Percentiles rank a stretch among this genome's conserved stretches.
phyloP scores from a whole-genome alignment of 1,140 invertebrate genomes.

The Hycleus phaleratus region DNA sequence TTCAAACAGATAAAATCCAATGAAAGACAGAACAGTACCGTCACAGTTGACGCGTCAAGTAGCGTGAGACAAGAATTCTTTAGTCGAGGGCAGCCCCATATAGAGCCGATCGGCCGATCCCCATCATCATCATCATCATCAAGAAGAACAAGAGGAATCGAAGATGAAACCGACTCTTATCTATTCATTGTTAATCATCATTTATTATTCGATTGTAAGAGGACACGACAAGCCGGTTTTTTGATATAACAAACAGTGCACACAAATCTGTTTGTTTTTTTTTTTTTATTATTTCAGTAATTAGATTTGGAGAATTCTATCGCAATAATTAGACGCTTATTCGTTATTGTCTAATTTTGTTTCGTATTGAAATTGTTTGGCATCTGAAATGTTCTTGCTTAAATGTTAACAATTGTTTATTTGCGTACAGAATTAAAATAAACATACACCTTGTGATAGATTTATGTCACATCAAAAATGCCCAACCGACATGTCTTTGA shows the following conservation, averaged over 20 bases:
- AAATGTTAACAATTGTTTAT: slow-evolving; percentile 15
- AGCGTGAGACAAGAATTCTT: slow-evolving; percentile 17
- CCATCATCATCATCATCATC: not conserved
- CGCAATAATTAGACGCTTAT: not conserved
- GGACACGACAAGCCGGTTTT: slow-evolving; percentile 8
- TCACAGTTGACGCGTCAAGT: slow-evolving; percentile 14
- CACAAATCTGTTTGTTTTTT: too few relatives aligned
- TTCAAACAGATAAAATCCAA: too few relatives aligned
- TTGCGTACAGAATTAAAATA: slow-evolving; percentile 14
- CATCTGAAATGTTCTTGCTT: slow-evolving; percentile 9
- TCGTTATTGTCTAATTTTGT: too few relatives aligned
- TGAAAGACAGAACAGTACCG: slow-evolving; percentile 15
- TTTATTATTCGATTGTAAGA: slow-evolving; percentile 18
- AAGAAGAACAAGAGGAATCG: not conserved
- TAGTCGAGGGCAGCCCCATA: slow-evolving; percentile 3
- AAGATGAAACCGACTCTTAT: slow-evolving; percentile 11
- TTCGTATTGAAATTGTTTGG: slow-evolving; percentile 4
- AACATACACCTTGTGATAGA: slow-evolving; percentile 2
- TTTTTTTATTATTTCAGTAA: too few relatives aligned
- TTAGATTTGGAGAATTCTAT: not conserved
- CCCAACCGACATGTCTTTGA: too few relatives aligned
- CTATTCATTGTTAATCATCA: slow-evolving; percentile 21
- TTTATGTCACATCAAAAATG: slow-evolving; percentile 1
- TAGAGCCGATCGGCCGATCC: slow-evolving; percentile 5
- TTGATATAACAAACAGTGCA: too few relatives aligned